Base-by-base conservation (phyloP, 2,888 invertebrate species). In the Ganaspis brasiliensis region DNA sequence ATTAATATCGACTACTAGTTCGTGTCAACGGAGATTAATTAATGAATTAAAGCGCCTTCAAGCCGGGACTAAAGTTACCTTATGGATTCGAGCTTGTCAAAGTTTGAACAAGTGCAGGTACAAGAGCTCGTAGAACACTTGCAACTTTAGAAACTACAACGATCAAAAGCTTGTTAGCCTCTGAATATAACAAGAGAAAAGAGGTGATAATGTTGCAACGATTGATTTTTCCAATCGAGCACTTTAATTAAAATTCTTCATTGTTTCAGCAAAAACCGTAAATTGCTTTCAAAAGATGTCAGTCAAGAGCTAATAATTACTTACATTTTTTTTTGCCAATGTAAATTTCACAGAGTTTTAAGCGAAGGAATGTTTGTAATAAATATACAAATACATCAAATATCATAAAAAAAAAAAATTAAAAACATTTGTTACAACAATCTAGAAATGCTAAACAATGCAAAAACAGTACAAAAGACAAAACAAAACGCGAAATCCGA, bases 101-200 rank as follows among this genome's bases (percentile, higher is more conserved):
- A 67, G 67, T 67, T 67, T 24, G 24, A 45, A 67, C 67, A 67
- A 45, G 63, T 59, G 59, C 31, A 59, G 59, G 35, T 35, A 59
- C 16, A 67, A 67, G 63, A 63, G 61, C 37, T 63, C 19, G 37
- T 63, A 37, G 61, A 63, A 12, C 61, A 63, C 61, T 63, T 63
- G 19, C 37, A 45, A 67, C 67, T 67, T 67, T 6, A 40, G 45
- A 67, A 67, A 67, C 67, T 67, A 67, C 40, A 45, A 24, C 67
- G 67, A 67, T 67, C 45, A 67, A 67, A 67, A 40, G 40, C 67
- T 67, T 67, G 67, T 67, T 67, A 67, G 45, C 40, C 67, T 67
- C n/a, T 67, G 67, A 52, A 52, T 24, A 67, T 67, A 67, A 67
- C 67, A n/a, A 26, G 67, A 26, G 40, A 57, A 40, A 40, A 40